These are phyloP conservation scores for Varanus salvator DNA, from an alignment of 2,113 vertebrate species.

Conservation along the genomic window DNA sequence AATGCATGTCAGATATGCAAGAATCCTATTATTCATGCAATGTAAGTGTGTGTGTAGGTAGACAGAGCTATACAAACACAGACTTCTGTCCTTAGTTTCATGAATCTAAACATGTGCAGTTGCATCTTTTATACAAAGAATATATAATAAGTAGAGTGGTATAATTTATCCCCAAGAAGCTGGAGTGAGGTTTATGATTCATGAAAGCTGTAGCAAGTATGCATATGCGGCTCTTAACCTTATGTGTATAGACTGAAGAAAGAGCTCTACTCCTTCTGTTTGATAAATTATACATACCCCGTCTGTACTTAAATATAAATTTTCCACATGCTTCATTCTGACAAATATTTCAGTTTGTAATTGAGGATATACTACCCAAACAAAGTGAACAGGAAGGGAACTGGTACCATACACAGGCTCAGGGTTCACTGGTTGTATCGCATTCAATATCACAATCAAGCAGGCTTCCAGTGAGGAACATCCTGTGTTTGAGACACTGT, in stretches of 20 bases:
- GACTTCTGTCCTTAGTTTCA: slow-evolving; percentile 38
- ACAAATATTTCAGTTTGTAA: slow-evolving; percentile 75
- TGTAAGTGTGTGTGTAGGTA: background rate
- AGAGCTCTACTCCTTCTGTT: slow-evolving; percentile 71
- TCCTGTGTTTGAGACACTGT: background rate
- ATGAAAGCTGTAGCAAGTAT: slow-evolving; percentile 76
- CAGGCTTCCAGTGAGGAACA: background rate
- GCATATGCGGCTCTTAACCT: slow-evolving; percentile 75
- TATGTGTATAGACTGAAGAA: slow-evolving; percentile 67
- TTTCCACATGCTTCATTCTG: slow-evolving; percentile 66
- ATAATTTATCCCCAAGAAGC: slow-evolving; percentile 77
- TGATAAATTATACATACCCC: slow-evolving; percentile 75
- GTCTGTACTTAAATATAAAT: slow-evolving; percentile 73
- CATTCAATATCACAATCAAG: background rate
- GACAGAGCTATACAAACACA: background rate
- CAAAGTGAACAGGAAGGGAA: slow-evolving; percentile 61
- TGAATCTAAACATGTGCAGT: slow-evolving; percentile 70
- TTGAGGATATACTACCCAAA: slow-evolving; percentile 65
- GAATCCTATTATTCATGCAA: slow-evolving; percentile 33
- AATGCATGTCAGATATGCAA: slow-evolving; percentile 46
- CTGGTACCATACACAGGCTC: slow-evolving; percentile 50
- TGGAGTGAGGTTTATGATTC: slow-evolving; percentile 71
- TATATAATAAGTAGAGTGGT: slow-evolving; percentile 71
- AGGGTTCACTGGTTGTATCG: background rate
- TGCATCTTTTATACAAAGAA: slow-evolving; percentile 75